These are phyloP conservation scores for Melanotaenia nigrans DNA, from an alignment of 2,797 vertebrate genomes.

Conservation along the genomic window DNA sequence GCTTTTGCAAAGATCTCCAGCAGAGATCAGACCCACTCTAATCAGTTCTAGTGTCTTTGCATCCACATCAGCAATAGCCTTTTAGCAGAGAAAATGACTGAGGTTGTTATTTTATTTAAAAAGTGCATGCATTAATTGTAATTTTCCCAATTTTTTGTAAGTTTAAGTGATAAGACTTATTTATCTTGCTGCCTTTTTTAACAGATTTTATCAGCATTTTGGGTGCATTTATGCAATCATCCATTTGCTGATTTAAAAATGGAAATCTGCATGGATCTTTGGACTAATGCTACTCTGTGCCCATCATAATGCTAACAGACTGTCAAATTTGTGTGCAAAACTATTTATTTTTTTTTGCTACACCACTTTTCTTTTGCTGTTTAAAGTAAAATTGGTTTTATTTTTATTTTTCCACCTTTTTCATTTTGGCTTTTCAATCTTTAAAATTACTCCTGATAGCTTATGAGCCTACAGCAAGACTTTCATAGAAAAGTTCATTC, in stretches of 20 bases:
- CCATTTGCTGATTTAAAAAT: slow-evolving; percentile 59
- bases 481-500: slow-evolving; percentile 28
- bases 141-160: background rate
- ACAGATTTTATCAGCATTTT: slow-evolving; percentile 49
- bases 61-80: slow-evolving; percentile 5
- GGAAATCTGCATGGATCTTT: slow-evolving; percentile 71
- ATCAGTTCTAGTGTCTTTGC: slow-evolving; percentile 1
- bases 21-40: slow-evolving; percentile 21
- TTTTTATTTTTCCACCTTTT: slow-evolving; percentile 36
- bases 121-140: slow-evolving; percentile 36
- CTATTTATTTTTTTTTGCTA: slow-evolving; percentile 17
- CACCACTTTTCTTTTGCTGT: slow-evolving; percentile 18
- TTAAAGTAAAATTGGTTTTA: slow-evolving; percentile 18
- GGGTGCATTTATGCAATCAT: slow-evolving; percentile 60
- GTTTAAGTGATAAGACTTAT: background rate
- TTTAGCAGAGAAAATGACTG: slow-evolving; percentile 19
- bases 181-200: slow-evolving; percentile 24
- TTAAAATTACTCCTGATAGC: slow-evolving; percentile 25
- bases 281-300: slow-evolving; percentile 56
- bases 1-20: background rate
- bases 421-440: slow-evolving; percentile 24
- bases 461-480: slow-evolving; percentile 29
- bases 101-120: background rate
- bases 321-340: slow-evolving; percentile 21
- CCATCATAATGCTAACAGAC: slow-evolving; percentile 5